Base-by-base conservation (phyloP, 2,888 invertebrate genomes). In the Hydriomena furcata region DNA sequence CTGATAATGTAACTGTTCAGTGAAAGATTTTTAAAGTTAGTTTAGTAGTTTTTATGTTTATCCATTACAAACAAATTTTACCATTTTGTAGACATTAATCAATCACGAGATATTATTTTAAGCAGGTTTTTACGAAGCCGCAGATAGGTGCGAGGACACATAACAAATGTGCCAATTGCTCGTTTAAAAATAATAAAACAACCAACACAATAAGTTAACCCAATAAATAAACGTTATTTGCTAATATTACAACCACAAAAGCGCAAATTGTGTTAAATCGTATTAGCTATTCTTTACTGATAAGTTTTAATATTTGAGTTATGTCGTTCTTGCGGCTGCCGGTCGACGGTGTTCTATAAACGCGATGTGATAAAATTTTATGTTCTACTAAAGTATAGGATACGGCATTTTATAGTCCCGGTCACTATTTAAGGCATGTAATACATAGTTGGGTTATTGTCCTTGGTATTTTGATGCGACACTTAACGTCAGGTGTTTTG, bases 251-350 rank as follows among this genome's bases (percentile, higher is more conserved):
- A 28, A 52, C 52, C 52, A 34, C 52, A 52, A 52, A 32, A 42
- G 36, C 20, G 47, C 45, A 34, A 58, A 58, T 21, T 49, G 43
- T 58, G 53, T 53, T 53, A 55, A 53, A 56, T 45, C 52, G 28
- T 20, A 52, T 52, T 42, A 32, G 42, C 42, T 28, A 46, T 28
- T 34, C 37, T 42, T 37, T 43, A 20, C 31, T 48, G 48, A 59
- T 58, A 60, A 54, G 61, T 58, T 60, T 53, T 42, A 58, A 59
- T 56, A 48, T 54, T 46, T 24, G 59, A 60, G 40, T 53, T 57
- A 41, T 37, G 55, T 32, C 60, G 61, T 56, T 60, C 53, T 7
- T 51, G 62, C 51, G 55, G 58, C 56, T 20, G 13, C 17, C 20
- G 24, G 12, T 25, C 34, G 41, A 36, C 32, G 42, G 20, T 40